A percentile compares a stretch with the other conserved stretches of the same genome.
Conservation (phyloP, 2,888 invertebrate species). For the Ophioninae sp. region DNA sequence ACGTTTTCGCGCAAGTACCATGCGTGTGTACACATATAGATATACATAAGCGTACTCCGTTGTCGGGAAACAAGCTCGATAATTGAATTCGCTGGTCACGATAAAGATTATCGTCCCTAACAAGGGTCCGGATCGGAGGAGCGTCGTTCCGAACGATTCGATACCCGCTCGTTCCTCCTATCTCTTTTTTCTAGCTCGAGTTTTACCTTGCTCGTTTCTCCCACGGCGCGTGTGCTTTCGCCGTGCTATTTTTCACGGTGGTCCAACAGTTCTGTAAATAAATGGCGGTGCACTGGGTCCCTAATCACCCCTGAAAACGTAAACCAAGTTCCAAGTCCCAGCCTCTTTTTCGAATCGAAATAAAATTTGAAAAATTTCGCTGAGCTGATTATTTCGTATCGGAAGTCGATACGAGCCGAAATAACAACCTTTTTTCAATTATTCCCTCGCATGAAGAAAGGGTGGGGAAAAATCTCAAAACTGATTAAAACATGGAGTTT, state of each 20-base stretch:
- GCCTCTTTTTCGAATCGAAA: background rate
- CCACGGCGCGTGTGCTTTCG: background rate
- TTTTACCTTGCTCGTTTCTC: constrained; percentile 26
- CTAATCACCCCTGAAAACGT: background rate
- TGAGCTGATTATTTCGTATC: background rate
- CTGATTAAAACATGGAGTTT: too few relatives aligned
- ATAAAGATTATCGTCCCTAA: constrained; percentile 67
- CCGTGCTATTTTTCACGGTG: constrained; percentile 6
- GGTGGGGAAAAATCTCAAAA: too few relatives aligned
- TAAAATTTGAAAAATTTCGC: background rate
- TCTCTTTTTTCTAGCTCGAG: constrained; percentile 48
- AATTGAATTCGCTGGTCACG: constrained; percentile 69
- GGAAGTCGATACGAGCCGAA: background rate
- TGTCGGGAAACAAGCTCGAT: constrained; percentile 63
- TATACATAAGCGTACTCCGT: constrained; percentile 49
- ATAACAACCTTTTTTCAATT: background rate
- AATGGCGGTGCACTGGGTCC: background rate
- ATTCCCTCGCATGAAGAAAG: too few relatives aligned
- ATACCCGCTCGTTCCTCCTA: constrained; percentile 37
- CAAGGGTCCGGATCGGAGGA: constrained; percentile 65
- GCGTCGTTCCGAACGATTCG: constrained; percentile 58
- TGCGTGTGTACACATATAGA: constrained; percentile 9
- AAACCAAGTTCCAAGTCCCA: background rate
- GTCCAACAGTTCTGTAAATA: constrained; percentile 3
- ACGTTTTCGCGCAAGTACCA: constrained; percentile 49